These are phyloP conservation scores for Falco rusticolus DNA, from an alignment of 2,797 vertebrate genomes.

Conservation along the genomic window DNA sequence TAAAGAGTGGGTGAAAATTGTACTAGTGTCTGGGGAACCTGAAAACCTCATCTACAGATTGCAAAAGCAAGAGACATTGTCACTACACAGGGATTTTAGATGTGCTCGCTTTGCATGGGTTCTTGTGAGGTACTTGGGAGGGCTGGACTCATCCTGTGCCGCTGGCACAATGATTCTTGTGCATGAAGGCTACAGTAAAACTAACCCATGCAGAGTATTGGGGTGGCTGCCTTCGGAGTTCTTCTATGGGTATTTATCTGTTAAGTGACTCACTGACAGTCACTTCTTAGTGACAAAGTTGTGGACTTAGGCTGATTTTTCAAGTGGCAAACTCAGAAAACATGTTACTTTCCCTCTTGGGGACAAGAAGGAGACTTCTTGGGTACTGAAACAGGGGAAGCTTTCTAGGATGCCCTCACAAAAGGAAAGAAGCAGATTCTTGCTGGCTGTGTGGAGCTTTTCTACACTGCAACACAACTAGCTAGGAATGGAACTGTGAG, in stretches of 20 bases:
- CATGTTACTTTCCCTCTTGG: background rate
- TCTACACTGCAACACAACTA: background rate
- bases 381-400: background rate
- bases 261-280: background rate
- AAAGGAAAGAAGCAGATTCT: background rate
- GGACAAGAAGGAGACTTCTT: background rate
- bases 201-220: rapidly evolving
- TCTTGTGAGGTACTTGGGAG: background rate
- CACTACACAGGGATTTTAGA: background rate
- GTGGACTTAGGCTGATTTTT: background rate
- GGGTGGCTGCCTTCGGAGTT: background rate
- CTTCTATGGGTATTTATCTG: background rate
- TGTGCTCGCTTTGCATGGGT: background rate
- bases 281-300: background rate
- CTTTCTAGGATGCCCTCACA: background rate
- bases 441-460: background rate
- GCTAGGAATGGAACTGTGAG: background rate
- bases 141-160: background rate
- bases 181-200: background rate
- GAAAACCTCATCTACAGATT: background rate
- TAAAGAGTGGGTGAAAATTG: background rate
- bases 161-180: background rate
- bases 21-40: too few species aligned
- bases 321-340: background rate
- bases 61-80: background rate